Evolutionary conservation across 2,797 vertebrate species (phyloP).

Genomic region (Epinephelus malabaricus): DNA sequence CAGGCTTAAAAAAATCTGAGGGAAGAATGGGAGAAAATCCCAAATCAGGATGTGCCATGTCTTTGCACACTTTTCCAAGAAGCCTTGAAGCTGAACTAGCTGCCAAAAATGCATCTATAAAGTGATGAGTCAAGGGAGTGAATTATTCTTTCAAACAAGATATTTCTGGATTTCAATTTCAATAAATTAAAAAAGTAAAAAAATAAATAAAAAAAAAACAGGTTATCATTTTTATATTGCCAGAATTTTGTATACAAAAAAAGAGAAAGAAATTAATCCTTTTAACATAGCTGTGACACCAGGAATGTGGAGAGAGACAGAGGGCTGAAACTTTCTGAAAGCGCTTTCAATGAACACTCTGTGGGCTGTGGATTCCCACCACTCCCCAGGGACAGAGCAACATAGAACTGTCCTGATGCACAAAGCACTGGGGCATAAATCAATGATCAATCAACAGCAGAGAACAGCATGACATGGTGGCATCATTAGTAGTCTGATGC

Average conservation of each 20-base stretch:
- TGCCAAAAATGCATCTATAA: slow-evolving; percentile 4
- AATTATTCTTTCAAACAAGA: slow-evolving; percentile 5
- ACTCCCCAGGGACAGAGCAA: neutral
- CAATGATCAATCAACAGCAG: slow-evolving; percentile 23
- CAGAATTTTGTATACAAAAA: neutral
- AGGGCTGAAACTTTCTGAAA: neutral
- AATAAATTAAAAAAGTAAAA: neutral
- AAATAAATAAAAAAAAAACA: neutral
- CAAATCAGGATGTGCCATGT: slow-evolving; percentile 19
- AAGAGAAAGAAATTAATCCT: neutral
- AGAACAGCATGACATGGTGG: neutral
- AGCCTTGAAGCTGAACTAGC: slow-evolving; percentile 7
- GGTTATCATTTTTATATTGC: neutral
- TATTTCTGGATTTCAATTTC: slow-evolving; percentile 19
- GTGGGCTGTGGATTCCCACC: slow-evolving; percentile 7
- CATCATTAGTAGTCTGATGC: slow-evolving; percentile 7
- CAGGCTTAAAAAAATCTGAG: slow-evolving; percentile 16
- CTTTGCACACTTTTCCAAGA: slow-evolving; percentile 31
- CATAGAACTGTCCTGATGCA: slow-evolving; percentile 17
- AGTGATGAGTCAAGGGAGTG: slow-evolving; percentile 4
- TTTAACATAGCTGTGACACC: neutral
- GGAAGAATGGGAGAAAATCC: slow-evolving; percentile 21
- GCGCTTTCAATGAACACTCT: neutral
- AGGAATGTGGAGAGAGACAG: neutral
- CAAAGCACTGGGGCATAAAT: slow-evolving; percentile 22